Conservation (phyloP, 2,888 invertebrate genomes). For the Ormyrus rosae region DNA sequence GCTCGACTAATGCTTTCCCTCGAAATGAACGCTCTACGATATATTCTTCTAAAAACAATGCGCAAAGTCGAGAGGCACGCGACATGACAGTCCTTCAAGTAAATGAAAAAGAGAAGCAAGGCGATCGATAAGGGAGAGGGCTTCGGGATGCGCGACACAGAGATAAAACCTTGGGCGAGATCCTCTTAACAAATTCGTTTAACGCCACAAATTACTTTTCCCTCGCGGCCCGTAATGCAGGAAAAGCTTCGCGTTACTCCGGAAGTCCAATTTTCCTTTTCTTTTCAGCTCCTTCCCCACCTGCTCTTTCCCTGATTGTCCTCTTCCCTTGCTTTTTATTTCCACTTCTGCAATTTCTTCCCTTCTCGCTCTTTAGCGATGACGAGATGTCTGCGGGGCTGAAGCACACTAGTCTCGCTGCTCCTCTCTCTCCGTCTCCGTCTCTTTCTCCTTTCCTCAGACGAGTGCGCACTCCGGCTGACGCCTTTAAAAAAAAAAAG, state of each 20-base stretch:
- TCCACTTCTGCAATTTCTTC: background rate
- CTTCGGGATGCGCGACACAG: no score
- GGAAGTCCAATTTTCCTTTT: conserved; percentile 1
- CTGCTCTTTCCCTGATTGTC: background rate
- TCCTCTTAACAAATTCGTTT: no score
- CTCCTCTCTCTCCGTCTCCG: background rate
- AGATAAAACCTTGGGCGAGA: no score
- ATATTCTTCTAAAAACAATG: no score
- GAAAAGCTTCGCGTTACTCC: background rate
- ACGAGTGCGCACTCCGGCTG: background rate
- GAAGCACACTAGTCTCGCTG: background rate
- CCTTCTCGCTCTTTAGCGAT: conserved; percentile 18
- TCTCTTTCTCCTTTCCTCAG: background rate
- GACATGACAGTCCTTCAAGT: no score
- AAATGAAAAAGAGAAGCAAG: no score
- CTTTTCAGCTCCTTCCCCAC: background rate
- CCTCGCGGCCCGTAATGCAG: background rate
- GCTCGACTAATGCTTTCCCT: no score
- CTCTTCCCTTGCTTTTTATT: background rate
- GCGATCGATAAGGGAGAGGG: no score
- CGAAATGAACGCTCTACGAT: no score
- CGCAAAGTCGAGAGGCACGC: no score
- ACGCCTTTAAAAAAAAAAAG: background rate
- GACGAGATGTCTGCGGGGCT: conserved; percentile 12
- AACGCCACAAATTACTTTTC: no score